Base-by-base conservation (phyloP, 2,797 vertebrate genomes). In the Mastacembelus armatus region DNA sequence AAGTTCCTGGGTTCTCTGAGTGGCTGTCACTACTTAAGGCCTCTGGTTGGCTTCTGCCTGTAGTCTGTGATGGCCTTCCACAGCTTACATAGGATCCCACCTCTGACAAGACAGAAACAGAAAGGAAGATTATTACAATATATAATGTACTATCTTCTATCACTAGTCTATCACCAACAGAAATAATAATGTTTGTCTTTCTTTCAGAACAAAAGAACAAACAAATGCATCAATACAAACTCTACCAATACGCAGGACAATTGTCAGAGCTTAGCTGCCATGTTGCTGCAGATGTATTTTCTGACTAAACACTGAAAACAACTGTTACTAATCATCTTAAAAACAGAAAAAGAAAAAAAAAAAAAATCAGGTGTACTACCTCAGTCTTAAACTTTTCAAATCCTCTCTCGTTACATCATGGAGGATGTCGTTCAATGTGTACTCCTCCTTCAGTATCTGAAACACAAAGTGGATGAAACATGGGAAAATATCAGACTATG, bases 61-160 rank as follows among this genome's bases (percentile, higher is more conserved):
- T 95, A 93, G 83, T 97, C 95, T 30, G 80, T 89, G 88, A 99
- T 98, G 81, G 96, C 95, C 85, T 95, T 99, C 97, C 98, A 99
- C 40, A 99, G 92, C 0, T 94, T 94, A 87, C 97, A 99, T 54
- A 99, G 91, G 84, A 96, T 93, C 65, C 98, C 98, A 39, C 98
- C 98, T 89, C 98, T 99, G 93, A 33, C 16, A 21, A 71, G 69
- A 83, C 8, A 73, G 2, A 19, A n/a, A 58, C 7, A 76, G 11
- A 70, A 15, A 64, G 27, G 30, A 52, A 66, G 2, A 43, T 4
- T 12, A 15, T 14, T 12, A 38, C 8, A 63, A 42, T 16, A 7
- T 2, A n/a, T 5, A 47, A n/a, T 49, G 27, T 0, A 62, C 16
- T 29, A 29, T 26, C 5, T 26, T 26, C 27, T 29, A 29, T 29